Base-by-base conservation (phyloP, 2,888 invertebrate species). In the Linhomoeus sp. region DNA sequence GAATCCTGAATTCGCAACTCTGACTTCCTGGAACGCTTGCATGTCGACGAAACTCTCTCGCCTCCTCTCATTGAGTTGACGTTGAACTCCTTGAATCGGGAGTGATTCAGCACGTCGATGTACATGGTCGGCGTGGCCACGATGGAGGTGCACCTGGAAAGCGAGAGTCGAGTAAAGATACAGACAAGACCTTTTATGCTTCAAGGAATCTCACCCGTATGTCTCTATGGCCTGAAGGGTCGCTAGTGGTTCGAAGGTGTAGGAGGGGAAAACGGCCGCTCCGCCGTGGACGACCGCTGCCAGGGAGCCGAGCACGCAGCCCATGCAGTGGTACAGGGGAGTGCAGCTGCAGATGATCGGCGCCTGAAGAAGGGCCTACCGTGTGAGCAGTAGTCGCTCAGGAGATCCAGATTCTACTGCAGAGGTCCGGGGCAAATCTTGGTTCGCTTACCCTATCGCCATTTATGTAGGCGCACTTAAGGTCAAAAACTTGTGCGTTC, bases 251-350 rank as follows among this genome's bases (percentile, higher is more conserved):
- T 77, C 75, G 56, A 70, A 72, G 0, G 60, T 56, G 2, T 64
- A 62, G 2, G 67, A 60, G 0, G 72, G 71, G 50, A 67, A 67
- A 9, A 72, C 67, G 46, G 62, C 56, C 0, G 64, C 64, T 17
- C 65, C 57, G n/a, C 66, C 65, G 56, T 73, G 69, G 26, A 75
- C 70, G 24, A 80, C 58, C 9, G 69, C 71, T 1, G 72, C 68
- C 29, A 79, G 56, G 22, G 76, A 69, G 0, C 76, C 77, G 41
- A 76, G 67, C 1, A 77, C 72, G 49, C 77, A 75, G 1, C 83
- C 85, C 62, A 76, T 84, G 35, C 78, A 81, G 64, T 87, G 86
- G 62, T 62, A 62, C 24, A 62, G 53, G 0, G 62, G 61, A 36
- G 60, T 60, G 15, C 60, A 60, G 41, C 62, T 56, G 52, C 61